A percentile compares a stretch with the other conserved stretches of the same genome.
Conservation (phyloP, 1,140 invertebrate genomes). For the Triops cancriformis region DNA sequence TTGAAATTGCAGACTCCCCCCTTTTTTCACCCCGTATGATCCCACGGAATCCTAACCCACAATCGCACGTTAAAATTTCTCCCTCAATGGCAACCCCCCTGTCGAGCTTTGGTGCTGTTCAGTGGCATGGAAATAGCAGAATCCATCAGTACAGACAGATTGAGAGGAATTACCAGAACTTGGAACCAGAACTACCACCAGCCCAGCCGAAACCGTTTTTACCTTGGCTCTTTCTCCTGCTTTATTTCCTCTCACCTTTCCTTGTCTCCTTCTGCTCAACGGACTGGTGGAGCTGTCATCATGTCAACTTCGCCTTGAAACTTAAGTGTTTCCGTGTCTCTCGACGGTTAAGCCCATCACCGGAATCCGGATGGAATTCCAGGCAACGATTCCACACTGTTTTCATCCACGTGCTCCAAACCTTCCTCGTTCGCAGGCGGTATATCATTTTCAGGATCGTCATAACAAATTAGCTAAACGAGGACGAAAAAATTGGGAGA, state of each 20-base stretch:
- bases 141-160: slow-evolving; percentile 5
- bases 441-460: not conserved
- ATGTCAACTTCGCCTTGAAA: slow-evolving; percentile 1
- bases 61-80: not conserved
- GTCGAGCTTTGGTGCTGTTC: not conserved
- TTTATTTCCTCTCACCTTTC: not conserved
- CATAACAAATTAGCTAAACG: not conserved
- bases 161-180: slow-evolving; percentile 1
- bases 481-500: too few species aligned
- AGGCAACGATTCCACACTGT: not conserved
- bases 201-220: not conserved
- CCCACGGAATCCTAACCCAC: not conserved
- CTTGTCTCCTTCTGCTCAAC: not conserved
- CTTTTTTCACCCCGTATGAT: not conserved
- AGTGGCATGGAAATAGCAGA: slow-evolving; percentile 5
- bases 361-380: slow-evolving; percentile 8
- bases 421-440: not conserved
- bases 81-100: not conserved
- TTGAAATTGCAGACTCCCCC: not conserved
- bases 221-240: not conserved
- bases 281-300: not conserved
- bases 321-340: slow-evolving; percentile 10
- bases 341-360: slow-evolving; percentile 4
- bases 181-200: not conserved
- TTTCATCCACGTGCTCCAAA: not conserved